These are phyloP conservation scores for Antrozous pallidus DNA, from an alignment of 2,797 vertebrate species.

Conservation along the genomic window DNA sequence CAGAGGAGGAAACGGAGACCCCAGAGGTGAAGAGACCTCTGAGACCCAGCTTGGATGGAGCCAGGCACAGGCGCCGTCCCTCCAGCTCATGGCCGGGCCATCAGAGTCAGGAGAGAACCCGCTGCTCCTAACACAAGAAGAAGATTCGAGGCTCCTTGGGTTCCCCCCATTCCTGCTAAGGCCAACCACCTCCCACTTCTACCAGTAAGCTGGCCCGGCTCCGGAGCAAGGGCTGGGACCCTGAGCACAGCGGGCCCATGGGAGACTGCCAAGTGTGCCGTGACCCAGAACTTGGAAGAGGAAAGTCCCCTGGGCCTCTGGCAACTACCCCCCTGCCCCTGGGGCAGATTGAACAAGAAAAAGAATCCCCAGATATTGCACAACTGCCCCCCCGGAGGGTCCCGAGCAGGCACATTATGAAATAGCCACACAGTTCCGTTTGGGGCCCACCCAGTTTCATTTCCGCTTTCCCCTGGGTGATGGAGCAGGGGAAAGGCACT, in stretches of 20 bases:
- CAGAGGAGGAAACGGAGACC: background rate
- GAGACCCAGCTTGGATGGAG: accelerated
- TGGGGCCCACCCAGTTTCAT: conserved; percentile 54
- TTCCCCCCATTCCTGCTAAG: background rate
- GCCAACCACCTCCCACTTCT: background rate
- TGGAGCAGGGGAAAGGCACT: background rate
- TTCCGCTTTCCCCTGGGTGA: conserved; percentile 45
- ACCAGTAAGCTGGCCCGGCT: background rate
- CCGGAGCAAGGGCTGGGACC: accelerated
- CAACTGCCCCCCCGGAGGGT: background rate
- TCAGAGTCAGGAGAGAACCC: background rate
- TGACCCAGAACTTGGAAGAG: background rate
- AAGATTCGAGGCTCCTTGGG: background rate
- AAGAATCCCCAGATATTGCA: background rate
- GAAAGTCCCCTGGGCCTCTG: background rate
- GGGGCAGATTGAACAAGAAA: background rate
- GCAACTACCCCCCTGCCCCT: background rate
- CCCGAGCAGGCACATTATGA: conserved; percentile 51
- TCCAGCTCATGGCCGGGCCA: background rate
- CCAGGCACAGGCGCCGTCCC: accelerated
- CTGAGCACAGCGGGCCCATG: accelerated
- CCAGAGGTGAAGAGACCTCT: background rate
- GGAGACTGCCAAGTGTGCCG: background rate
- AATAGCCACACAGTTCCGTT: background rate
- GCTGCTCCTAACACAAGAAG: accelerated